Percentiles rank a stretch among this genome's conserved stretches.
phyloP scores from a whole-genome alignment of 2,888 invertebrate genomes.

The Pseudolycoriella hygida region DNA sequence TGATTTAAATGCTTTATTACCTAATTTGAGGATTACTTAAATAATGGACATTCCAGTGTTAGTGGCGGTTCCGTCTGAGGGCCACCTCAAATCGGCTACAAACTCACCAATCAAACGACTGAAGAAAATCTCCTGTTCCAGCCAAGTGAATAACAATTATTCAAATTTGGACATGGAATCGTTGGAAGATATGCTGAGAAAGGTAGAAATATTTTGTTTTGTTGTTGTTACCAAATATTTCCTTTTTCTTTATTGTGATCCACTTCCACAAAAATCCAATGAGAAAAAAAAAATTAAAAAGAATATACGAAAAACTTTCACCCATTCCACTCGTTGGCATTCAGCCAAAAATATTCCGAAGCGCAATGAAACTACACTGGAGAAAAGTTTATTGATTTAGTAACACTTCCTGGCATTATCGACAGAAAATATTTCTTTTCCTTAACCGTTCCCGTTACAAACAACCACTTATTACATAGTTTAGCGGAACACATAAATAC shows the following conservation, averaged over 20 bases:
- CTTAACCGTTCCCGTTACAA: too few relatives aligned
- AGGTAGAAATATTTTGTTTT: conserved; percentile 33
- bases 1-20: background rate
- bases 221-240: too few relatives aligned
- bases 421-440: background rate
- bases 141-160: conserved; percentile 42
- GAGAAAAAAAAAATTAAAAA: too few relatives aligned
- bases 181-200: conserved; percentile 60
- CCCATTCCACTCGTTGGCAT: too few relatives aligned
- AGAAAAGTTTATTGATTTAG: background rate
- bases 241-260: too few relatives aligned
- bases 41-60: conserved; percentile 1
- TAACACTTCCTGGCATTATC: background rate
- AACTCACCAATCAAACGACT: conserved; percentile 39
- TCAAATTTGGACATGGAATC: conserved; percentile 53
- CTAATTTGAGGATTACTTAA: background rate
- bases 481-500: too few relatives aligned
- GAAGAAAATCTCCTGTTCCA: conserved; percentile 44
- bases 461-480: too few relatives aligned
- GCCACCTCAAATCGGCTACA: conserved; percentile 12
- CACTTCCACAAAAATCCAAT: too few relatives aligned
- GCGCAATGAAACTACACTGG: too few relatives aligned
- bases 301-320: too few relatives aligned
- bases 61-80: background rate
- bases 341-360: too few relatives aligned